These are phyloP conservation scores for Battus philenor DNA, from an alignment of 1,140 invertebrate genomes.

Conservation along the genomic window DNA sequence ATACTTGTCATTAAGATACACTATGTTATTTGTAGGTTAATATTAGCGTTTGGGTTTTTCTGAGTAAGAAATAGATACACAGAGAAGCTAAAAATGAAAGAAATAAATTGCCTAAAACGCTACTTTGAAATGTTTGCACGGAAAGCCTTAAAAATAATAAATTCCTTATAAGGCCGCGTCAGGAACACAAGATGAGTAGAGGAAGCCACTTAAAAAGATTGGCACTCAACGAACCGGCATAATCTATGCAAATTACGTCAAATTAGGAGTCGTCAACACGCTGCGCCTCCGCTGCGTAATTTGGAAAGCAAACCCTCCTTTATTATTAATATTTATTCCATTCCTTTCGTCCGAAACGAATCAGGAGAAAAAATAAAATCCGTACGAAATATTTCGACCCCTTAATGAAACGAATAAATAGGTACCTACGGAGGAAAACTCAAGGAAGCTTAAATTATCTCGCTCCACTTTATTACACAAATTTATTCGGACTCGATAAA, in stretches of 20 bases:
- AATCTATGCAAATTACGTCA: constrained; percentile 75
- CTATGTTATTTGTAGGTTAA: too few species aligned
- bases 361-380: constrained; percentile 56
- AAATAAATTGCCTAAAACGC: too few species aligned
- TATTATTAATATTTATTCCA: constrained; percentile 75
- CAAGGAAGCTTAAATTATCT: constrained; percentile 9
- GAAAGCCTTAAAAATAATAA: constrained; percentile 51
- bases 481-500: constrained; percentile 15
- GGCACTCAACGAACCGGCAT: constrained; percentile 72
- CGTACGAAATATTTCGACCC: constrained; percentile 44
- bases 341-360: constrained; percentile 54
- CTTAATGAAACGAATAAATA: constrained; percentile 61
- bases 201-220: constrained; percentile 73
- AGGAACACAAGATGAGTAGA: constrained; percentile 64
- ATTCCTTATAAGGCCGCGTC: constrained; percentile 48
- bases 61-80: too few species aligned
- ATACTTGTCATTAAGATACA: too few species aligned
- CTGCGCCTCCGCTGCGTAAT: constrained; percentile 53
- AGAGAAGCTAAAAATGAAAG: too few species aligned
- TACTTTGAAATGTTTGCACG: constrained; percentile 38
- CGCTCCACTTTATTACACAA: constrained; percentile 14
- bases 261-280: constrained; percentile 74
- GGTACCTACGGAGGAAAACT: constrained; percentile 11
- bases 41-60: too few species aligned
- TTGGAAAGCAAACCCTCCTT: constrained; percentile 69